Evolutionary conservation across 2,113 vertebrate species (phyloP).

Genomic region (Boleophthalmus pectinirostris): DNA sequence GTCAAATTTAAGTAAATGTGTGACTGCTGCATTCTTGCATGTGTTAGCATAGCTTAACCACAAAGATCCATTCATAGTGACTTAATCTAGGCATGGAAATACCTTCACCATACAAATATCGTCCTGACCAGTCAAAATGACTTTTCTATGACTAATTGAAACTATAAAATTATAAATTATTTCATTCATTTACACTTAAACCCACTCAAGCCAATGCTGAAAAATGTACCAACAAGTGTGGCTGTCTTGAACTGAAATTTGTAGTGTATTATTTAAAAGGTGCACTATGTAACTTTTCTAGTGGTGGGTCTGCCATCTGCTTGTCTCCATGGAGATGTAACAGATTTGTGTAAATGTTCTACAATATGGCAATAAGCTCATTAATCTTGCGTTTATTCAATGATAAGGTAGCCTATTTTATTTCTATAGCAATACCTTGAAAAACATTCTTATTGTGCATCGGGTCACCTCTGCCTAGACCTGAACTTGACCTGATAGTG

Average conservation of each 20-base stretch:
- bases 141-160: not conserved
- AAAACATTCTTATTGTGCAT: too few species aligned
- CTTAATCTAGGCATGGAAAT: not conserved
- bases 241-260: too few species aligned
- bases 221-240: too few species aligned
- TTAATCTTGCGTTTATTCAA: too few species aligned
- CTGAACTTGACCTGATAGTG: too few species aligned
- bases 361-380: not conserved
- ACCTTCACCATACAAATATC: not conserved
- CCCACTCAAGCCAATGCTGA: too few species aligned
- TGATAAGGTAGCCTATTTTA: too few species aligned
- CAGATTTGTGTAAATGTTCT: not conserved
- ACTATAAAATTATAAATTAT: not conserved
- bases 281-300: not conserved
- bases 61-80: not conserved
- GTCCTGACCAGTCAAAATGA: not conserved
- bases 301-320: not conserved
- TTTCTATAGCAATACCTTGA: too few species aligned
- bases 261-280: too few species aligned
- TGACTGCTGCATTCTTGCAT: conserved; percentile 2
- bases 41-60: not conserved
- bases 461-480: not conserved
- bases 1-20: not conserved
- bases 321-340: not conserved
- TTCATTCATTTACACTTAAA: too few species aligned